Evolutionary conservation across 2,113 vertebrate species (phyloP).

Genomic region (Peromyscus polionotus): DNA sequence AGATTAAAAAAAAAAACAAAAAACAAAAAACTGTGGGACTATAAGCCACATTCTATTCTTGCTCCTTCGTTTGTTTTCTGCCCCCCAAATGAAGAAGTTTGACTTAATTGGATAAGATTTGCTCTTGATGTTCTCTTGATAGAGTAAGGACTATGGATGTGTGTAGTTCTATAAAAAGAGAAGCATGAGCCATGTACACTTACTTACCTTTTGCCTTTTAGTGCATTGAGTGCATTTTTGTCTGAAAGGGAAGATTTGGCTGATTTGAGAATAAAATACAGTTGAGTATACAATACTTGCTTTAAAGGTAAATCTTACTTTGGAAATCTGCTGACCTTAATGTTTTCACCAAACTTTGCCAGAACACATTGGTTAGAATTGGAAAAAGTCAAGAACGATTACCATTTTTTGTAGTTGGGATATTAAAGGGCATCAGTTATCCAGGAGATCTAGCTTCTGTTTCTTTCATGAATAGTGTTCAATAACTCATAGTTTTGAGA

Average conservation of each 20-base stretch:
- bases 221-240: background rate
- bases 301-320: conserved; percentile 60
- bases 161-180: background rate
- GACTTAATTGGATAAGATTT: conserved; percentile 43
- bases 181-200: background rate
- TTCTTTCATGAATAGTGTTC: conserved; percentile 42
- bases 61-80: conserved; percentile 9
- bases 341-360: conserved; percentile 64
- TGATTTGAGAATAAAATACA: conserved; percentile 64
- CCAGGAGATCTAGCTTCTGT: conserved; percentile 49
- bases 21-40: background rate
- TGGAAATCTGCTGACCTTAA: conserved; percentile 76
- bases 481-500: conserved; percentile 21
- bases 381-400: conserved; percentile 54
- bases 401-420: conserved; percentile 51
- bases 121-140: conserved; percentile 42
- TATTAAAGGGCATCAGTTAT: conserved; percentile 51
- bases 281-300: conserved; percentile 44
- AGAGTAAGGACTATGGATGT: background rate
- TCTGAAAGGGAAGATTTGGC: conserved; percentile 42
- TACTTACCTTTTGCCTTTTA: conserved; percentile 20
- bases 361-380: conserved; percentile 48
- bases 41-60: background rate
- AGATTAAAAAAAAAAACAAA: background rate
- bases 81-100: conserved; percentile 3